Base-by-base conservation (phyloP, 2,888 invertebrate species). In the Cantharis lateralis region DNA sequence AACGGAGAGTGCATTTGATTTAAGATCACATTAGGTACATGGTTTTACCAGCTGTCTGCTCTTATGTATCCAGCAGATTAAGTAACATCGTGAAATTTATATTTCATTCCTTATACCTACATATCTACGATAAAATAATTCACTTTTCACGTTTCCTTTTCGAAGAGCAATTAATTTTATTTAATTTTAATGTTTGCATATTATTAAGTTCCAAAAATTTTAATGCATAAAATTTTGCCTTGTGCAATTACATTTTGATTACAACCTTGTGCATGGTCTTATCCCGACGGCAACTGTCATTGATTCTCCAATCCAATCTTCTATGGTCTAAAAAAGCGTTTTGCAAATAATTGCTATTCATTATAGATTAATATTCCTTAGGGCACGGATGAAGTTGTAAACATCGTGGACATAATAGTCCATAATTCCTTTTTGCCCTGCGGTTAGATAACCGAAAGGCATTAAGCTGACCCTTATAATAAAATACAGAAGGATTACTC, bases 1-100 rank as follows among this genome's bases (percentile, higher is more conserved):
- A 62, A 70, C 74, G 63, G 77, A 77, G 75, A 73, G 70, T 75
- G 71, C 66, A 69, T 71, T 69, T 72, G 68, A 71, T 76, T 75
- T 48, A 63, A 78, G 72, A 70, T 71, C 78, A 76, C 72, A 73
- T 78, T 78, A 75, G 75, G 70, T 66, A 76, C 75, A 72, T 72
- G 70, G 78, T 73, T 78, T 78, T 73, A 75, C 75, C 78, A 75
- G 72, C 75, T 76, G 77, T 74, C 74, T 77, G 64, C 71, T 62
- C 62, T 48, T 66, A 70, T 62, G 69, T 71, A 73, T 70, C 76
- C 61, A 48, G 3, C 5, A 20, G 15, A 66, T 66, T 20, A 66
- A 16, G 64, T 66, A 66, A 66, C 64, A 66, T 48, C 64, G 13
- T 24, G n/a, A 66, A 18, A 66, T 66, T 66, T 48, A 48, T 48